Evolutionary conservation across 2,113 vertebrate species (phyloP).

Genomic region (Sphaerodactylus townsendi): DNA sequence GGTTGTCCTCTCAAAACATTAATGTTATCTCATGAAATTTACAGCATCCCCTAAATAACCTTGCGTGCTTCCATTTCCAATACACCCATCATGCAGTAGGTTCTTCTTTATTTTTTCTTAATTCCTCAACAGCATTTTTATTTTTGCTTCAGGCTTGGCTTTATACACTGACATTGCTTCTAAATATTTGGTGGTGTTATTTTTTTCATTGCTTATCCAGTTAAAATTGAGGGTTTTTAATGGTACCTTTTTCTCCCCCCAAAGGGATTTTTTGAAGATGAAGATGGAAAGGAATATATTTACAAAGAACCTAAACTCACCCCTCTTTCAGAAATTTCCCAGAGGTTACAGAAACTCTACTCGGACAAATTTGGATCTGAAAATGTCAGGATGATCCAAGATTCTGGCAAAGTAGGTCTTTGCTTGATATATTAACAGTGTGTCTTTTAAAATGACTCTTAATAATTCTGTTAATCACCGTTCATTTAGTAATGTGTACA

Average conservation of each 20-base stretch:
- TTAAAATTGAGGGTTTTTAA: slow-evolving; percentile 36
- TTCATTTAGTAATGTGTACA: not conserved
- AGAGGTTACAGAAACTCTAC: slow-evolving; percentile 95
- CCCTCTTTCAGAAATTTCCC: slow-evolving; percentile 93
- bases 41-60: slow-evolving; percentile 35
- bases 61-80: slow-evolving; percentile 61
- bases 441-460: too few relatives aligned
- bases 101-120: slow-evolving; percentile 43
- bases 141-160: slow-evolving; percentile 50
- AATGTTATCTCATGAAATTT: slow-evolving; percentile 53
- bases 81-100: slow-evolving; percentile 32
- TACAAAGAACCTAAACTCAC: slow-evolving; percentile 99
- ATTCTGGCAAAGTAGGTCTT: slow-evolving; percentile 89
- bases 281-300: slow-evolving; percentile 98
- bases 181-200: not conserved
- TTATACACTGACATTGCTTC: slow-evolving; percentile 55
- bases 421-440: not conserved
- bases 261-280: slow-evolving; percentile 96
- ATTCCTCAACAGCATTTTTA: slow-evolving; percentile 38
- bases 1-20: slow-evolving; percentile 36
- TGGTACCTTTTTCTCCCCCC: slow-evolving; percentile 27
- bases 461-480: not conserved
- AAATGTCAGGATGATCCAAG: slow-evolving; percentile 99
- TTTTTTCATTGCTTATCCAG: not conserved
- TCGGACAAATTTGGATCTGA: slow-evolving; percentile 97